Evolutionary conservation across 2,113 vertebrate genomes (phyloP), one percentile per base, ranked within the genome.

Genomic region (Nettapus auritus): DNA sequence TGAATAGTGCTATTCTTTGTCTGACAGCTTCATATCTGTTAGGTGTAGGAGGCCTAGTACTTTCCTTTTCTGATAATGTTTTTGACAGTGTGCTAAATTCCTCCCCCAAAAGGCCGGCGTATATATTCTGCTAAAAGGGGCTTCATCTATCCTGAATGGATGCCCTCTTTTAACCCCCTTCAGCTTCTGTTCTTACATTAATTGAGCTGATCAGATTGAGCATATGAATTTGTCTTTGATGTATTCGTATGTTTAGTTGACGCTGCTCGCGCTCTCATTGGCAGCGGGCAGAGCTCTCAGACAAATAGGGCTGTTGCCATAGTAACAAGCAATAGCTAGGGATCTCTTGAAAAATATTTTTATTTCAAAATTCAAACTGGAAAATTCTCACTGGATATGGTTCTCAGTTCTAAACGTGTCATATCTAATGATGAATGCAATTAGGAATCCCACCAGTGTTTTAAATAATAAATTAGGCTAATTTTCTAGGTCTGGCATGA

Each of bases 21-120:
- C 98, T 99, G 98, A 99, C 99, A 99, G 99, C 99, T 99, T 99
- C 99, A 98, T 99, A 99, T 99, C 98, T 99, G 98, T 97, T 98
- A 99, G 98, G 98, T 99, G 98, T 99, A 98, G 98, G 98, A 99
- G 98, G 98, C 97, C 98, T 98, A 98, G 98, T 98, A 98, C 98
- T 98, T 98, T 98, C 98, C 97, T 98, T 98, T 98, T 98, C 98
- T 98, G 98, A 98, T 98, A 99, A 99, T 98, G 98, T 98, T 98
- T 99, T 99, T 99, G 99, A 99, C 98, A 99, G 98, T 98, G 98
- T 98, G 98, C 98, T 99, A 98, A 98, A 99, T 98, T 98, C 98
- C 98, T 98, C 98, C 98, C 97, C 98, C 98, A 98, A 98, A 98
- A 98, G 98, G 98, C 98, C 98, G 97, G 97, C 97, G 48, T 98